Conservation (phyloP, 2,797 vertebrate species). For the Meriones psammophilus region DNA sequence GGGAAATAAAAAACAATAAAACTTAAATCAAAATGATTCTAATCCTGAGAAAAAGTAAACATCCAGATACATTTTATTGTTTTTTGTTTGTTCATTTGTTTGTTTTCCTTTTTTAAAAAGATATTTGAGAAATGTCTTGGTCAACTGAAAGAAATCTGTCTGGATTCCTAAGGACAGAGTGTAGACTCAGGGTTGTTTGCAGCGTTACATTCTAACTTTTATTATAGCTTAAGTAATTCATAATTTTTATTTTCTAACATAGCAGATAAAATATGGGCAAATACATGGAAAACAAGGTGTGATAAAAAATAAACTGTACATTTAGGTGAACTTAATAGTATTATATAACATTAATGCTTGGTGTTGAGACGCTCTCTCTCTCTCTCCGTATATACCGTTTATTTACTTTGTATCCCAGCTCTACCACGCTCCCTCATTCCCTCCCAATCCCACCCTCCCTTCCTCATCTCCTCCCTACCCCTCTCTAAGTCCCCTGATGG, state of each 20-base stretch:
- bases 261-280: background rate
- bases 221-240: background rate
- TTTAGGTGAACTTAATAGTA: background rate
- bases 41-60: background rate
- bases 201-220: background rate
- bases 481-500: too few species aligned
- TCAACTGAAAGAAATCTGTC: slow-evolving; percentile 15
- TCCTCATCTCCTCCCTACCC: too few species aligned
- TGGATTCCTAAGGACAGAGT: background rate
- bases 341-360: background rate
- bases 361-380: background rate
- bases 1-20: background rate
- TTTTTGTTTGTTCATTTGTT: background rate
- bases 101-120: too few species aligned
- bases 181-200: background rate
- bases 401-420: too few species aligned
- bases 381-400: too few species aligned
- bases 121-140: background rate
- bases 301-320: background rate
- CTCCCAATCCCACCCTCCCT: too few species aligned
- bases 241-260: background rate
- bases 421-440: too few species aligned
- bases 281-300: background rate
- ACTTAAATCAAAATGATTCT: background rate
- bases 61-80: background rate